These are phyloP conservation scores for Darevskia nairensis DNA, from an alignment of 2,797 vertebrate species.

Conservation along the genomic window DNA sequence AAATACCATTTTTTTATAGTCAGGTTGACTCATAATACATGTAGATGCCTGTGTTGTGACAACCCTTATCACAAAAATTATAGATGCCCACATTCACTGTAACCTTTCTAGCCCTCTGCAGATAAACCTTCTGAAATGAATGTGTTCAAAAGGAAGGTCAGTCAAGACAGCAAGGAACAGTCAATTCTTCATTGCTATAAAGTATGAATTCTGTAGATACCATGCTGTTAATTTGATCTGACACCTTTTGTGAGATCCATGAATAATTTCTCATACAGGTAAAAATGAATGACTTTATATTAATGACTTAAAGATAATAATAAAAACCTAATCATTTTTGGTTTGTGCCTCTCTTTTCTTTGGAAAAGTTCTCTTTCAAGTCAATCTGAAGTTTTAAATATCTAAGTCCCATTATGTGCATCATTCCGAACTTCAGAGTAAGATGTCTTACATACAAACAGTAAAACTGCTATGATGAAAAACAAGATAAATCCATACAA, in stretches of 20 bases:
- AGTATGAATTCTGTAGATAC: not conserved
- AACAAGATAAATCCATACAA: too few relatives aligned
- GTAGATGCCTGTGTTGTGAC: not conserved
- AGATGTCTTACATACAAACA: not conserved
- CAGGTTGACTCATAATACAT: conserved; percentile 6
- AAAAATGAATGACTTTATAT: not conserved
- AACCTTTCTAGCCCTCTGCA: not conserved
- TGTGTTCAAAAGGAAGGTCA: not conserved
- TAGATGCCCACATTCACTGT: not conserved
- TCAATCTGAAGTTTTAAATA: not conserved
- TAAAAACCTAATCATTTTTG: not conserved
- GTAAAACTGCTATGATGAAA: too few relatives aligned
- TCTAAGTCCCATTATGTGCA: not conserved
- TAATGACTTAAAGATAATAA: not conserved
- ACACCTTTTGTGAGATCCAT: not conserved
- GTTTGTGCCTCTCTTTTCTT: not conserved
- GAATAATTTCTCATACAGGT: not conserved
- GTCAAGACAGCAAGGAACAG: not conserved
- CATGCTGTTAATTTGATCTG: not conserved
- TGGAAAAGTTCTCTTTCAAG: not conserved
- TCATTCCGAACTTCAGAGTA: not conserved
- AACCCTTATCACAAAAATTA: not conserved
- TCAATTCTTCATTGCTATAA: not conserved
- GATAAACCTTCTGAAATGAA: not conserved
- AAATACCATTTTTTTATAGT: not conserved